These are phyloP conservation scores for Drosophila ustulata DNA, from an alignment of 2,888 invertebrate species.

Conservation along the genomic window DNA sequence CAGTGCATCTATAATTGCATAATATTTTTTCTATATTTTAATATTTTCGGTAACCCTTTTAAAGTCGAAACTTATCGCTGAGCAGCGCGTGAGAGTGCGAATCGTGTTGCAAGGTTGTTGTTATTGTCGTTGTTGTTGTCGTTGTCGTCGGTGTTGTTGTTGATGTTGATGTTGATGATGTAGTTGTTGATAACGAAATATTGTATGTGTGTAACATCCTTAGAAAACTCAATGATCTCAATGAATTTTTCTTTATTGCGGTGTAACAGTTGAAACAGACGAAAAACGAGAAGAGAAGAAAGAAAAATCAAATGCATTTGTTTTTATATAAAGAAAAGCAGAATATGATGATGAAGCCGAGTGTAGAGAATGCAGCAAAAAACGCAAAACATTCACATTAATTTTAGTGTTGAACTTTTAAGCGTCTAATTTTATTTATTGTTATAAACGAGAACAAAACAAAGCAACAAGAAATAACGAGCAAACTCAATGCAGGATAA, in stretches of 20 bases:
- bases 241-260: constrained; percentile 77
- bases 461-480: constrained; percentile 13
- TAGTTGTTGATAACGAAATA: constrained; percentile 6
- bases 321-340: constrained; percentile 51
- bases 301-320: constrained; percentile 72
- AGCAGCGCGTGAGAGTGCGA: constrained; percentile 55
- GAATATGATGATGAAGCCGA: constrained; percentile 20
- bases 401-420: constrained; percentile 66
- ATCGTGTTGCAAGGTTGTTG: constrained; percentile 20
- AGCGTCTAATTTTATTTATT: constrained; percentile 62
- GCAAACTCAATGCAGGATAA: constrained; percentile 23
- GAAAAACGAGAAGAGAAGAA: constrained; percentile 18
- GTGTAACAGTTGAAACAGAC: constrained; percentile 22
- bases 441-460: constrained; percentile 19
- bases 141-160: constrained; percentile 35
- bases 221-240: constrained; percentile 79
- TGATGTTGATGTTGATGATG: neutral
- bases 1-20: constrained; percentile 4
- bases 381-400: constrained; percentile 75
- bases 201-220: constrained; percentile 64
- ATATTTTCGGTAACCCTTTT: constrained; percentile 12
- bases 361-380: constrained; percentile 25
- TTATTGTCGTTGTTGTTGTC: constrained; percentile 26
- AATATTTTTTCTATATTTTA: constrained; percentile 18
- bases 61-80: constrained; percentile 9